These are phyloP conservation scores for Apeltes quadracus DNA, from an alignment of 2,113 vertebrate species.

Conservation along the genomic window DNA sequence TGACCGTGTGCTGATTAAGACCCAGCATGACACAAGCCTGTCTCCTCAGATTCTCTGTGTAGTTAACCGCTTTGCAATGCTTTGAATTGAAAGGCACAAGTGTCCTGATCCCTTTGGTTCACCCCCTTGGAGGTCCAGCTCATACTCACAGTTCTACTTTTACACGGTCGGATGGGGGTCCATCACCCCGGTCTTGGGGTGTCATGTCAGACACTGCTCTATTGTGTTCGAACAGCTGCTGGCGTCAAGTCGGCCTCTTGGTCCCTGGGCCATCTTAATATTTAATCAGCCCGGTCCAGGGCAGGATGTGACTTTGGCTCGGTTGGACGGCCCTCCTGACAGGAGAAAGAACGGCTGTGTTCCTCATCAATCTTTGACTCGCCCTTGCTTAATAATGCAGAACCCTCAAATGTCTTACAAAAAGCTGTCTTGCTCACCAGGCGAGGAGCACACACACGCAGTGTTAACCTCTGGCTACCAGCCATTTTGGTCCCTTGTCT, in stretches of 20 bases:
- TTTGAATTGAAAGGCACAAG: background rate
- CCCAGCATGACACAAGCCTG: conserved; percentile 57
- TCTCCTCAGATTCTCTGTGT: conserved; percentile 12
- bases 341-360: conserved; percentile 35
- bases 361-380: conserved; percentile 71
- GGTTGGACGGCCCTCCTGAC: conserved; percentile 10
- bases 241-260: background rate
- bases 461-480: conserved; percentile 35
- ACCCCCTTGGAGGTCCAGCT: background rate
- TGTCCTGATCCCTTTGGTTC: background rate
- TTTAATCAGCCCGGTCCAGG: conserved; percentile 52
- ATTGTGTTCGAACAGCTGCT: conserved; percentile 49
- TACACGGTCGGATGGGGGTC: background rate
- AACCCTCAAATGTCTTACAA: conserved; percentile 61
- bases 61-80: conserved; percentile 27
- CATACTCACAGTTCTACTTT: background rate
- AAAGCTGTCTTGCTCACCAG: conserved; percentile 38
- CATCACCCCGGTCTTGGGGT: conserved; percentile 4
- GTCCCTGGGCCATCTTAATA: conserved; percentile 42
- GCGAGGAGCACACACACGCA: conserved; percentile 5
- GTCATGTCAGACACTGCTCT: conserved; percentile 21
- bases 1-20: conserved; percentile 41
- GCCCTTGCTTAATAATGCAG: conserved; percentile 64
- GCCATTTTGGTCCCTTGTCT: conserved; percentile 29
- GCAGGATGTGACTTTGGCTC: conserved; percentile 34